A percentile compares a stretch with the other conserved stretches of the same genome.
Evolutionary conservation across 2,888 invertebrate genomes (phyloP).

Genomic region (Itoplectis maculator): DNA sequence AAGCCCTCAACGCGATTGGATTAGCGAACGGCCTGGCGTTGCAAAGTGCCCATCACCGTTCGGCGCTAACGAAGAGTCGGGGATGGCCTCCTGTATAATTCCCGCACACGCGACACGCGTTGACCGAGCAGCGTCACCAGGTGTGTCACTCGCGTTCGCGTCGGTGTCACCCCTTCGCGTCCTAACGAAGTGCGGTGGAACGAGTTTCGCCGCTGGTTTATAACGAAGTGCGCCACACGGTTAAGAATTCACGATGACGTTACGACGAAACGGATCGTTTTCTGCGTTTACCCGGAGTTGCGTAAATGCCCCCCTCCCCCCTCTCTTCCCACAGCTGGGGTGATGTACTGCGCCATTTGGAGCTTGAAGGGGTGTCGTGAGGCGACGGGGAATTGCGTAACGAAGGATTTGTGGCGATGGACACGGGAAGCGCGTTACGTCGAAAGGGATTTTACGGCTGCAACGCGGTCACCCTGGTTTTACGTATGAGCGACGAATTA

Average conservation of each 20-base stretch:
- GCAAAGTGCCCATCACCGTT: conserved; percentile 53
- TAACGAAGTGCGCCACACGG: conserved; percentile 23
- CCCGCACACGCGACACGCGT: background rate
- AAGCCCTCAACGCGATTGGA: conserved; percentile 59
- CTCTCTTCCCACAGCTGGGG: no score
- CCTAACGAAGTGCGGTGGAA: conserved; percentile 28
- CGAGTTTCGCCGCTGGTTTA: conserved; percentile 12
- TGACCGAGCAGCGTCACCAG: no score
- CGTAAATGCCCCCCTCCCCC: background rate
- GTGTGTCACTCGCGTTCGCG: background rate
- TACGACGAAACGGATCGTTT: conserved; percentile 27
- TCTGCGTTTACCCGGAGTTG: background rate
- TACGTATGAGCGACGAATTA: background rate
- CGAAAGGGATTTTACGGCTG: conserved; percentile 1
- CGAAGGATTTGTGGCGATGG: conserved; percentile 36
- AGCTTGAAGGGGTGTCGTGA: no score
- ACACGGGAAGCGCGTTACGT: background rate
- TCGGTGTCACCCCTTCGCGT: no score
- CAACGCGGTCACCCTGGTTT: background rate
- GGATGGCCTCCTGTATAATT: conserved; percentile 26
- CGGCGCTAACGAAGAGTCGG: conserved; percentile 44
- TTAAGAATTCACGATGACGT: conserved; percentile 18
- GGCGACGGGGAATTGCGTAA: conserved; percentile 15
- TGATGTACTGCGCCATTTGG: background rate
- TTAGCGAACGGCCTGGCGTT: conserved; percentile 51